Conservation (phyloP, 2,888 invertebrate genomes). For the Peribatodes rhomboidaria region DNA sequence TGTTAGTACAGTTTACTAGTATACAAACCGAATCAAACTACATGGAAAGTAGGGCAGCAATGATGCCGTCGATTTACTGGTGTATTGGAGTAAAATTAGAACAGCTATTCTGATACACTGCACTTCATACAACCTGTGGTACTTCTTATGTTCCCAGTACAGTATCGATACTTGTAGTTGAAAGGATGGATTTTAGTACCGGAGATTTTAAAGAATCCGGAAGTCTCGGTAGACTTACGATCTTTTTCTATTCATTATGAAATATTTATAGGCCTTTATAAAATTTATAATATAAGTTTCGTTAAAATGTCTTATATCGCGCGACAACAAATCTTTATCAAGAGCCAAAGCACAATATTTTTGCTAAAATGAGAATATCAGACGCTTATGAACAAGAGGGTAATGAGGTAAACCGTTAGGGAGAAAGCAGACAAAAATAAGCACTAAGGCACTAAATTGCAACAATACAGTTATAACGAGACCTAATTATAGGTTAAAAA, state of each 20-base stretch:
- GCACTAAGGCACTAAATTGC: conserved; percentile 7
- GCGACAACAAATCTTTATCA: neutral
- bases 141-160: neutral
- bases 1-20: neutral
- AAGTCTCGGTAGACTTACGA: too few relatives aligned
- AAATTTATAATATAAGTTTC: too few relatives aligned
- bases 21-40: neutral
- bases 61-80: neutral
- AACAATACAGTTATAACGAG: conserved; percentile 19
- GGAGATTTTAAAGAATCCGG: neutral
- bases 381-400: neutral
- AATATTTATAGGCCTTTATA: too few relatives aligned
- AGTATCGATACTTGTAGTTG: neutral
- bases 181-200: neutral
- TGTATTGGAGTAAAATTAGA: conserved; percentile 17
- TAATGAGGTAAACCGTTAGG: neutral
- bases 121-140: neutral
- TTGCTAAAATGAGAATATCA: neutral
- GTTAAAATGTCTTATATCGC: too few relatives aligned
- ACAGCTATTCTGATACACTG: conserved; percentile 13
- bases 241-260: too few relatives aligned
- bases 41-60: conserved; percentile 1
- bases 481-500: conserved; percentile 22
- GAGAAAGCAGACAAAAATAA: conserved; percentile 16
- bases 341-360: neutral